Base-by-base conservation (phyloP, 2,888 invertebrate genomes). In the Phortica magna region DNA sequence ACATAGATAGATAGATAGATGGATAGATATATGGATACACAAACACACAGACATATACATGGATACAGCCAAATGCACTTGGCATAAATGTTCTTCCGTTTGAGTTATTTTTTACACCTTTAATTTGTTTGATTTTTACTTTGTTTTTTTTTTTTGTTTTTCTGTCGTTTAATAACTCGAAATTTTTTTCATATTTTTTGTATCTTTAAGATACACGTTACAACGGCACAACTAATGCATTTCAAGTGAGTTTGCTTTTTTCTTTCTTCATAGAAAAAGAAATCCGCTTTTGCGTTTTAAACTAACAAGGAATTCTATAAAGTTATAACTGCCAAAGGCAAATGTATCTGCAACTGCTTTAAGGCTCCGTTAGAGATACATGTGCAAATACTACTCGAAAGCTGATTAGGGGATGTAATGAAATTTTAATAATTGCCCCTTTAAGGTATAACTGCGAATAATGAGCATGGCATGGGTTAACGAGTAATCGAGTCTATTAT, bases 351-450 rank as follows among this genome's bases (percentile, higher is more conserved):
- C 2, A 31, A 4, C 31, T 2, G 31, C 31, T 31, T 31, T 31
- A 31, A 31, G 2, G 31, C 31, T 31, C 2, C 31, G 31, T n/a
- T n/a, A n/a, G n/a, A n/a, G n/a, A 31, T 31, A 31, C 31, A 31
- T 31, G 31, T 2, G 31, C 31, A 31, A 31, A 31, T 31, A 48
- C n/a, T 48, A 48, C 48, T 48, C 14, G 7, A 48, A 89, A 89
- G 88, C 89, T 89, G 90, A 89, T 90, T 90, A 89, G 88, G 90
- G 90, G 89, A 89, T 90, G 90, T 89, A 90, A 90, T 90, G 89
- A 89, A 89, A 88, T 89, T 90, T 89, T 89, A 89, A 90, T 90
- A 89, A 89, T 90, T 89, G 84, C 88, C 87, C 82, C 79, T 78
- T 78, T 79, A 83, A 84, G 84, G 90, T n/a, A n/a, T n/a, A n/a